These are phyloP conservation scores for Paramuricea clavata DNA, from an alignment of 92 coral and sea anemone genomes.

Conservation along the genomic window DNA sequence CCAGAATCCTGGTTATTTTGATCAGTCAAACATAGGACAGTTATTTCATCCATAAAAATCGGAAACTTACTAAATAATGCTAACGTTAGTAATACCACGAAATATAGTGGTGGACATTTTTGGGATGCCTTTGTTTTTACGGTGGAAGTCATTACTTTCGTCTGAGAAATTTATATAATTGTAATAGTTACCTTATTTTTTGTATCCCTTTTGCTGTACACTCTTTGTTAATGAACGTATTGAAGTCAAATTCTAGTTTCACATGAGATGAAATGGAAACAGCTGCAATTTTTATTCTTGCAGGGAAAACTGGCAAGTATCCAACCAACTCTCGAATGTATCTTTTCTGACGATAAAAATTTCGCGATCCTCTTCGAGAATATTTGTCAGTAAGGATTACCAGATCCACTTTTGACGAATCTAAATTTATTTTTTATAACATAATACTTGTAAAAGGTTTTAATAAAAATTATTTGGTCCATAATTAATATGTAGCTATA, in stretches of 20 bases:
- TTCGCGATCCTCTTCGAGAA: constrained; percentile 11
- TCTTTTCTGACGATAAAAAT: neutral
- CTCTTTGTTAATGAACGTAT: constrained; percentile 75
- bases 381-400: constrained; percentile 24
- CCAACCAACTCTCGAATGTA: constrained; percentile 6
- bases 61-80: too few species aligned
- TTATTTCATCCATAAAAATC: too few species aligned
- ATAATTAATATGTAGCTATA: too few species aligned
- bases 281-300: constrained; percentile 78
- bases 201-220: constrained; percentile 73
- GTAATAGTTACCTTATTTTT: constrained; percentile 57
- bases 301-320: constrained; percentile 68
- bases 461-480: too few species aligned
- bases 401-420: constrained; percentile 27
- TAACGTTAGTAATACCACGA: too few species aligned
- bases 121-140: too few species aligned
- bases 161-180: too few species aligned
- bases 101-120: too few species aligned
- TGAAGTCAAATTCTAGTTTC: constrained; percentile 60
- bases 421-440: neutral
- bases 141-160: neutral
- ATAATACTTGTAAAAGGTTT: neutral
- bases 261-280: constrained; percentile 65
- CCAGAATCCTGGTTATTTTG: too few species aligned
- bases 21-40: too few species aligned